Conservation (phyloP, 2,797 vertebrate genomes). For the Hoplostethus atlanticus region DNA sequence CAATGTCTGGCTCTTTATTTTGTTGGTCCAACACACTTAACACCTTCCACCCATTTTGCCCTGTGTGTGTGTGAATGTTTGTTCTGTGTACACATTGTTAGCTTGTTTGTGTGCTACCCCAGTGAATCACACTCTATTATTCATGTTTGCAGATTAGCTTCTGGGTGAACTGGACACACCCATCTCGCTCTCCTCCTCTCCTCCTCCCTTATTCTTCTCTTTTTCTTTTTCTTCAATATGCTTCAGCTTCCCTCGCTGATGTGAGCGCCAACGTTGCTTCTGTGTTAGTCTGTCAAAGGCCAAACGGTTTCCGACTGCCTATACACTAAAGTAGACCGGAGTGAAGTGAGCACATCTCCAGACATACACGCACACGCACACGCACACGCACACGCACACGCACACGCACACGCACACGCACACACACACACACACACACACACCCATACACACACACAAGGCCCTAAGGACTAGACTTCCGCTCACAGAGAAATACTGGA, state of each 20-base stretch:
- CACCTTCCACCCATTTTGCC: slow-evolving; percentile 5
- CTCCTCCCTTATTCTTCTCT: neutral
- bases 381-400: no score
- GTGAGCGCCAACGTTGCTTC: neutral
- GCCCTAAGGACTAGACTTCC: slow-evolving; percentile 1
- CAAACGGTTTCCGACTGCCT: neutral
- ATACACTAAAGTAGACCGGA: neutral
- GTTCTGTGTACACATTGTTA: neutral
- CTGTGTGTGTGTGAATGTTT: neutral
- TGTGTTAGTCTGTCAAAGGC: slow-evolving; percentile 2
- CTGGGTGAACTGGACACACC: neutral
- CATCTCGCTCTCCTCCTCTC: neutral
- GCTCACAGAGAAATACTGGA: slow-evolving; percentile 16
- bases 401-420: neutral
- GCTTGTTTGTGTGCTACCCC: neutral
- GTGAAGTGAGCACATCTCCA: slow-evolving; percentile 24
- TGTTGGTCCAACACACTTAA: slow-evolving; percentile 7
- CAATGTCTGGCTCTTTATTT: slow-evolving; percentile 31
- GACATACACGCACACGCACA: neutral
- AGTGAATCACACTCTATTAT: slow-evolving; percentile 7
- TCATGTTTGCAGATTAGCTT: slow-evolving; percentile 7
- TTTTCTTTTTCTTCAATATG: neutral
- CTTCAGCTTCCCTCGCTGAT: neutral
- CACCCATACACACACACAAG: no score
- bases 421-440: no score